A percentile compares a stretch with the other conserved stretches of the same genome.
These are phyloP conservation scores for Drosophila trapezifrons DNA, from an alignment of 1,140 invertebrate genomes.

Conservation along the genomic window DNA sequence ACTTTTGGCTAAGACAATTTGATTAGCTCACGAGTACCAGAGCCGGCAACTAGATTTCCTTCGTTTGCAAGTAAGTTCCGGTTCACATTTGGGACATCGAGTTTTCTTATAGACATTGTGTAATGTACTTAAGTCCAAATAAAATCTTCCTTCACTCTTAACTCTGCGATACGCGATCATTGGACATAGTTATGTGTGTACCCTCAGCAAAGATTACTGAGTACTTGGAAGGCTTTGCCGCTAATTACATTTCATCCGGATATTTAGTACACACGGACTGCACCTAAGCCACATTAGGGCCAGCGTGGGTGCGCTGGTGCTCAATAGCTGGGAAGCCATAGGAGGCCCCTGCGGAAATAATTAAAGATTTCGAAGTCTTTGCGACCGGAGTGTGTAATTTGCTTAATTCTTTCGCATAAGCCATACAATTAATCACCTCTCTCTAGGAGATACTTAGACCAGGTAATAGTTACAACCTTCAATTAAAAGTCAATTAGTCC, in stretches of 20 bases:
- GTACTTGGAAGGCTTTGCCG: conserved; percentile 71
- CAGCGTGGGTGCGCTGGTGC: conserved; percentile 18
- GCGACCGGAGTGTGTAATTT: conserved; percentile 59
- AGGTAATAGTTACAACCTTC: conserved; percentile 60
- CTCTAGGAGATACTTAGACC: conserved; percentile 23
- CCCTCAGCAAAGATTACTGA: conserved; percentile 25
- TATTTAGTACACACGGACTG: conserved; percentile 55
- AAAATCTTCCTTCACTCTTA: background rate
- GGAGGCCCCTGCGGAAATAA: conserved; percentile 32
- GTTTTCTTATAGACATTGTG: too few species aligned
- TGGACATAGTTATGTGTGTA: conserved; percentile 18
- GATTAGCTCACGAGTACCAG: conserved; percentile 27
- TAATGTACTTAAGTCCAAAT: too few species aligned
- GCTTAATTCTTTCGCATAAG: conserved; percentile 36
- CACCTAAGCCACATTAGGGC: conserved; percentile 47
- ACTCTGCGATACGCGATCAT: background rate
- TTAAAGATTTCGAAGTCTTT: conserved; percentile 35
- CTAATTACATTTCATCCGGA: conserved; percentile 67
- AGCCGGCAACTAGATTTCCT: too few species aligned
- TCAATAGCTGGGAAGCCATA: conserved; percentile 37
- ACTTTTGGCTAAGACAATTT: conserved; percentile 51
- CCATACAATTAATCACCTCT: conserved; percentile 64
- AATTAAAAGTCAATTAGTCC: conserved; percentile 75
- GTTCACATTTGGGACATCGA: too few species aligned
- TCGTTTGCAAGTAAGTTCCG: too few species aligned